Conservation (phyloP, 2,797 vertebrate species). For the Alfaro cultratus region DNA sequence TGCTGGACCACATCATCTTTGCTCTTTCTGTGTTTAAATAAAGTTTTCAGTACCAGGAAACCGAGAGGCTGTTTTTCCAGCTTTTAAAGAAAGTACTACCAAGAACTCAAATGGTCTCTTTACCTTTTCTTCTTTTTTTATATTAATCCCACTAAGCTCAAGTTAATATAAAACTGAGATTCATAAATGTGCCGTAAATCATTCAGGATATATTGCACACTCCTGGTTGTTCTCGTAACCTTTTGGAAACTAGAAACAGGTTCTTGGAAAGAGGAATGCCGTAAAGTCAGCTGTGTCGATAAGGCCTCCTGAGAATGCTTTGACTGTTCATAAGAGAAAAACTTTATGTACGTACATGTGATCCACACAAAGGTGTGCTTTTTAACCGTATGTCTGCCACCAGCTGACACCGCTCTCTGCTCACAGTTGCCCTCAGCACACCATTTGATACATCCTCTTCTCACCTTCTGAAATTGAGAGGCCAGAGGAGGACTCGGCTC, state of each 20-base stretch:
- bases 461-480: conserved; percentile 29
- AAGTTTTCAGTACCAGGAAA: background rate
- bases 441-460: conserved; percentile 18
- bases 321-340: conserved; percentile 15
- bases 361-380: conserved; percentile 19
- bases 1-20: background rate
- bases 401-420: conserved; percentile 3
- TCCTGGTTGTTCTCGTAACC: conserved; percentile 8
- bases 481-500: background rate
- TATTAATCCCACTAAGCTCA: background rate
- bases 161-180: conserved; percentile 32
- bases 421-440: conserved; percentile 6
- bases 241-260: conserved; percentile 6
- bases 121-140: background rate
- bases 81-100: background rate
- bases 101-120: background rate
- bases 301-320: conserved; percentile 9
- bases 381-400: background rate
- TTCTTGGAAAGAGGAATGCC: conserved; percentile 25
- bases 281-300: conserved; percentile 9
- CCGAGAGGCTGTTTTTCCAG: background rate
- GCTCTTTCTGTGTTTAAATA: background rate
- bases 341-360: conserved; percentile 28
- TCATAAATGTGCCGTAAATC: conserved; percentile 16
- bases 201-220: conserved; percentile 14